A percentile compares a stretch with the other conserved stretches of the same genome.
These are phyloP conservation scores for Oreochromis niloticus DNA, from an alignment of 2,113 vertebrate species.

Conservation along the genomic window DNA sequence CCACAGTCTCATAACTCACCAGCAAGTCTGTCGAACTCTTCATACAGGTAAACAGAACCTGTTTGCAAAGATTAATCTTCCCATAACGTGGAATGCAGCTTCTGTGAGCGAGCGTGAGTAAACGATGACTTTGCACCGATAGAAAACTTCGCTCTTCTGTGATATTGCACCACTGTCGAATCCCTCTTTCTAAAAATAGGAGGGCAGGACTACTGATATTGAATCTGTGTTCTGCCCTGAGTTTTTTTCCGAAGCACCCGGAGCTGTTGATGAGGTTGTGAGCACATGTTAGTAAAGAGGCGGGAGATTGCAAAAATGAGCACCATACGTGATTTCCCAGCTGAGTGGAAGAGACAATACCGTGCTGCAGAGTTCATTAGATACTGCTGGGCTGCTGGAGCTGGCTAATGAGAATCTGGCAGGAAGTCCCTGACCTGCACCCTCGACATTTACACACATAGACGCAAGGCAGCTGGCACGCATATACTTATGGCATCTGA, in stretches of 20 bases:
- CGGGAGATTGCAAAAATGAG: constrained; percentile 24
- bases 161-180: not conserved
- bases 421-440: constrained; percentile 20
- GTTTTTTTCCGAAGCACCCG: not conserved
- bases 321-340: constrained; percentile 58
- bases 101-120: not conserved
- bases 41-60: not conserved
- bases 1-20: not conserved
- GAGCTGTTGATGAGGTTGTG: constrained; percentile 47
- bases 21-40: not conserved
- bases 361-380: constrained; percentile 62
- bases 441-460: not conserved
- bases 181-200: not conserved
- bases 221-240: not conserved
- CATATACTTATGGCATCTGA: not conserved
- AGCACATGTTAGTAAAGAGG: constrained; percentile 28
- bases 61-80: not conserved
- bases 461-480: not conserved
- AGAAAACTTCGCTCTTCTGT: not conserved
- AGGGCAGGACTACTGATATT: not conserved
- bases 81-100: not conserved
- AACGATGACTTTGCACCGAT: not conserved
- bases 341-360: constrained; percentile 51
- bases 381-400: constrained; percentile 27
- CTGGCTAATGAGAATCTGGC: constrained; percentile 57